Evolutionary conservation across 2,888 invertebrate species (phyloP), one percentile per base, ranked within the genome.

Genomic region (Callyntrura sp.): DNA sequence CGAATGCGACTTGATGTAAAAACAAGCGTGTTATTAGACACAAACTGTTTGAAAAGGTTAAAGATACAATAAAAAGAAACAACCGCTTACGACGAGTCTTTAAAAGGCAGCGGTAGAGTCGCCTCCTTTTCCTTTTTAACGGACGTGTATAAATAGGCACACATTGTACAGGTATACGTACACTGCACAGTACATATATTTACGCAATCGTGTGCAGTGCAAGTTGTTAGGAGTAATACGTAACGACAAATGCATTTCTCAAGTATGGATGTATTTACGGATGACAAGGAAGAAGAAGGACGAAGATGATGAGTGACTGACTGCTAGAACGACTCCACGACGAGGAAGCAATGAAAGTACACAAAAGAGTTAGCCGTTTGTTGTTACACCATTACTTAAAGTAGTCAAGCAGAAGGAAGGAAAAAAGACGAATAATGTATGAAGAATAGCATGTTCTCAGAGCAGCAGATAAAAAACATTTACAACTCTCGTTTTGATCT

Each of bases 401-500:
- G 88, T 83, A 83, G 88, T 88, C 43, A 78, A 51, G 88, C 88
- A 88, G 88, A 88, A 88, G 88, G 65, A 83, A 73, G 35, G 45
- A 57, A 81, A 45, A 82, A 81, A 65, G 70, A 81, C 43, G 78
- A 87, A 82, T 88, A 88, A 83, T 83, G 35, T 60, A 88, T 62
- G 82, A 88, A 48, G 65, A 84, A 62, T 25, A 43, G 55, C 23
- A 17, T 28, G 79, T 45, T 14, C n/a, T 55, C 25, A 48, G 76
- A 90, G 81, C 43, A 85, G 85, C 25, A 83, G 86, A 84, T 82
- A 90, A 91, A 91, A 90, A 90, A 88, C 91, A 91, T 85, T 91
- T 88, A 90, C 90, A 90, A 88, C 88, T 89, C 89, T 91, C 91
- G 89, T 91, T 91, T 91, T 91, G 91, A 92, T 92, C 92, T 91